Conservation (phyloP, 1,140 invertebrate genomes). For the Diachasmimorpha longicaudata region DNA sequence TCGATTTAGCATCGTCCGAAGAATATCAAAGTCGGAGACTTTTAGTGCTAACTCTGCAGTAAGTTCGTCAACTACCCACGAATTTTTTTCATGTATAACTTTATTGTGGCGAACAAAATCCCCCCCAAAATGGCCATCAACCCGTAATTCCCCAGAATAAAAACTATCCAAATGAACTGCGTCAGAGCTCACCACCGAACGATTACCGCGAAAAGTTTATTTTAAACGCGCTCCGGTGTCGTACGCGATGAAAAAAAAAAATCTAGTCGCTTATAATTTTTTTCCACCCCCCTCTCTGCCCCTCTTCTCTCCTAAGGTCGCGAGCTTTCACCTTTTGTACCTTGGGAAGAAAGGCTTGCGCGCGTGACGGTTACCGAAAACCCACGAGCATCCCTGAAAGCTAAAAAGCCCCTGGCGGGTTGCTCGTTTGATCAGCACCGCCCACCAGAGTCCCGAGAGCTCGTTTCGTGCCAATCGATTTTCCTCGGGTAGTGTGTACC, state of each 20-base stretch:
- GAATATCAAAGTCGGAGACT: too few relatives aligned
- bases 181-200: too few relatives aligned
- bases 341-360: constrained; percentile 8
- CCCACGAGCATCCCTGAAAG: constrained; percentile 19
- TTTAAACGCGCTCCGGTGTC: neutral
- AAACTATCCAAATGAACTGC: too few relatives aligned
- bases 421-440: constrained; percentile 30
- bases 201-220: neutral
- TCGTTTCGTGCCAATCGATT: constrained; percentile 29
- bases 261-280: neutral
- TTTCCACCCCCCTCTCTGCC: neutral
- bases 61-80: too few relatives aligned
- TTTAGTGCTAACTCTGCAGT: too few relatives aligned
- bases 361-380: constrained; percentile 6
- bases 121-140: too few relatives aligned
- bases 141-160: too few relatives aligned
- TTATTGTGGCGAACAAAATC: too few relatives aligned
- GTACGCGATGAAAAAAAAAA: neutral
- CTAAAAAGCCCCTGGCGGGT: constrained; percentile 27
- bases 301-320: neutral
- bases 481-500: constrained; percentile 13
- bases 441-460: constrained; percentile 26
- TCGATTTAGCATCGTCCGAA: too few relatives aligned
- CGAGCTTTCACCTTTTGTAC: neutral
- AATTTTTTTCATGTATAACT: too few relatives aligned